Percentiles rank a stretch among this genome's conserved stretches.
Evolutionary conservation across 2,797 vertebrate species (phyloP).

Genomic region (Platalea minor): DNA sequence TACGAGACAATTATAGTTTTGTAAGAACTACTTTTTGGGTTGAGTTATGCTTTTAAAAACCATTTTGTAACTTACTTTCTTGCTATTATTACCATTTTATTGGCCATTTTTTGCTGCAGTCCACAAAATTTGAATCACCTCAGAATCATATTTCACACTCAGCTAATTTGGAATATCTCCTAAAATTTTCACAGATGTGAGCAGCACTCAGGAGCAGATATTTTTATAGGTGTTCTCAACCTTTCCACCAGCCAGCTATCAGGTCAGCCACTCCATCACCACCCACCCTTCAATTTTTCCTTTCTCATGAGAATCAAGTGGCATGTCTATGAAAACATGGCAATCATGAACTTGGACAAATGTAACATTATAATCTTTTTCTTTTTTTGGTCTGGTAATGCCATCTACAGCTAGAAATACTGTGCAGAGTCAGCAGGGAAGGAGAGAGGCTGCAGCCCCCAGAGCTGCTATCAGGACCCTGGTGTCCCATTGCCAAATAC

Average conservation of each 20-base stretch:
- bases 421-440: not conserved
- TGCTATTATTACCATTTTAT: constrained; percentile 15
- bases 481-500: not conserved
- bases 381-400: not conserved
- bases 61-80: not conserved
- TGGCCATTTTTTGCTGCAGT: not conserved
- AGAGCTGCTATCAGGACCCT: not conserved
- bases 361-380: not conserved
- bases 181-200: not conserved
- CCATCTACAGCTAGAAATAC: not conserved
- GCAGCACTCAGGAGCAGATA: not conserved
- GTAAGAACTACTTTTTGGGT: not conserved
- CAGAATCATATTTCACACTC: constrained; percentile 1
- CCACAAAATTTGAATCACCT: constrained; percentile 8
- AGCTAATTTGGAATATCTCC: not conserved
- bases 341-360: not conserved
- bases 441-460: not conserved
- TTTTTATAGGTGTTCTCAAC: not conserved
- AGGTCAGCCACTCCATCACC: not conserved
- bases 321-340: not conserved
- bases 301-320: not conserved
- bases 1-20: not conserved
- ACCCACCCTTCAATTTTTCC: not conserved
- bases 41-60: constrained; percentile 17
- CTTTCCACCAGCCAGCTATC: not conserved